These are phyloP conservation scores for Bungarus multicinctus DNA, from an alignment of 2,113 vertebrate genomes.

Conservation along the genomic window DNA sequence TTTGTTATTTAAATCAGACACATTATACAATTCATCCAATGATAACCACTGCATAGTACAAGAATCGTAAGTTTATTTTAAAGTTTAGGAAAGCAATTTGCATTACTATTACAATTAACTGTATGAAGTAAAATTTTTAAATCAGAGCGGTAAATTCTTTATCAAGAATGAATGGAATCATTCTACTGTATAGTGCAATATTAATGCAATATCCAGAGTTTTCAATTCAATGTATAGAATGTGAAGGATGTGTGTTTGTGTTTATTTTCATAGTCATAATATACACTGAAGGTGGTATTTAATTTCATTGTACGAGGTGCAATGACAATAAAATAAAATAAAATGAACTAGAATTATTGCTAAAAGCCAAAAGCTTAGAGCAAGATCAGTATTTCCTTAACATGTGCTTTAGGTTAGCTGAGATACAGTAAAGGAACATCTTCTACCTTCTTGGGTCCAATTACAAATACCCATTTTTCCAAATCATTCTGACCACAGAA, in stretches of 20 bases:
- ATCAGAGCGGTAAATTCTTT: background rate
- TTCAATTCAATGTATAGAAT: too few species aligned
- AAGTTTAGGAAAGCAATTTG: background rate
- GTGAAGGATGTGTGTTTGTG: too few species aligned
- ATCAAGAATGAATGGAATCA: background rate
- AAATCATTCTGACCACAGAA: slow-evolving; percentile 14
- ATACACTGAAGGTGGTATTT: too few species aligned
- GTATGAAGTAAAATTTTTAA: background rate
- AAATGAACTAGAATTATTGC: background rate
- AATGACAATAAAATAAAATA: too few species aligned
- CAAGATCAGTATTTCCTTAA: background rate
- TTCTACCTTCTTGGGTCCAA: slow-evolving; percentile 14
- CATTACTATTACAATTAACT: slow-evolving; percentile 3
- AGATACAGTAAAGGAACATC: slow-evolving; percentile 26
- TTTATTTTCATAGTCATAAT: too few species aligned
- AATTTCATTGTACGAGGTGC: too few species aligned
- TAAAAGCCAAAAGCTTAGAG: background rate
- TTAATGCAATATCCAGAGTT: too few species aligned
- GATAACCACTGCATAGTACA: background rate
- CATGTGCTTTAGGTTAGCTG: slow-evolving; percentile 8
- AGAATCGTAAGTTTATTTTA: background rate
- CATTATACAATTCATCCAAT: background rate
- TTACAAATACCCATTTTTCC: slow-evolving; percentile 26
- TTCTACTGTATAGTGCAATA: too few species aligned
- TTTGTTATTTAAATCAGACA: background rate